Percentiles rank a stretch among this genome's conserved stretches.
These are phyloP conservation scores for Lasioglossum marginatum DNA, from an alignment of 2,888 invertebrate species.

Conservation along the genomic window DNA sequence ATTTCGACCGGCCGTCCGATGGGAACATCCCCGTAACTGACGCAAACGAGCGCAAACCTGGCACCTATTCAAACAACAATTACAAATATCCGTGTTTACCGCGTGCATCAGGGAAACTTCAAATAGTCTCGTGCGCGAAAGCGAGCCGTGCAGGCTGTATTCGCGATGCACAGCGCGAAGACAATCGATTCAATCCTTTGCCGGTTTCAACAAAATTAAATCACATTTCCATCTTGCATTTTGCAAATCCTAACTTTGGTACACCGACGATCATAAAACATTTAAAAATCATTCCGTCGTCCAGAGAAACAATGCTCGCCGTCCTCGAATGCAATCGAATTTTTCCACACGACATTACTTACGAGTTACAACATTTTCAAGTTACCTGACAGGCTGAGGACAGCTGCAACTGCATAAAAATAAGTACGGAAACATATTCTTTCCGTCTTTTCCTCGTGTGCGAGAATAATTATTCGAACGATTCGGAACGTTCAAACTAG, in stretches of 20 bases:
- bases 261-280: not conserved
- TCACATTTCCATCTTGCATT: not conserved
- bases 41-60: constrained; percentile 60
- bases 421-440: not conserved
- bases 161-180: not conserved
- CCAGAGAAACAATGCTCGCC: not conserved
- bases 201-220: not conserved
- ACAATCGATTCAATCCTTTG: not conserved
- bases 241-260: not conserved
- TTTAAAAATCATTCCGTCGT: not conserved
- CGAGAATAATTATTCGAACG: not conserved
- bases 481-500: not conserved
- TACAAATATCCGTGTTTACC: constrained; percentile 70
- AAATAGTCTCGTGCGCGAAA: constrained; percentile 49
- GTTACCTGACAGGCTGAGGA: not conserved
- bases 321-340: not conserved
- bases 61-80: constrained; percentile 72
- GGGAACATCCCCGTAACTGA: constrained; percentile 48
- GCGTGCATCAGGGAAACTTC: constrained; percentile 64
- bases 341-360: not conserved
- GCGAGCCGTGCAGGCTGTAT: constrained; percentile 1
- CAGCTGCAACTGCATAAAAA: not conserved
- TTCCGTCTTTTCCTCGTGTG: not conserved
- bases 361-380: not conserved
- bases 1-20: constrained; percentile 42